Evolutionary conservation across 1,140 invertebrate species (phyloP).

Genomic region (Pseudomyrmex gracilis): DNA sequence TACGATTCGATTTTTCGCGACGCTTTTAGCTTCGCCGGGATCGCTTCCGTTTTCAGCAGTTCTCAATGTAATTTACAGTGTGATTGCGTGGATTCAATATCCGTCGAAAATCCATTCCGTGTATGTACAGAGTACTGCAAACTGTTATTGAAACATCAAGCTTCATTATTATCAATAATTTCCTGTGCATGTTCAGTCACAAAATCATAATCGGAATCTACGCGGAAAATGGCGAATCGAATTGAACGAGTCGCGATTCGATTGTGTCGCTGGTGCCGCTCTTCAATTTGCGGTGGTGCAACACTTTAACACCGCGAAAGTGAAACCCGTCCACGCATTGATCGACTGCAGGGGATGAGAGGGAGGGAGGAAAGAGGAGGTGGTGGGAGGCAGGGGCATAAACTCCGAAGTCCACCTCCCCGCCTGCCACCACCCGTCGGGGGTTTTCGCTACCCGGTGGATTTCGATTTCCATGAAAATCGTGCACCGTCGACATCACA

Average conservation of each 20-base stretch:
- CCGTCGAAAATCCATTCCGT: too few species aligned
- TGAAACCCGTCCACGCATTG: slow-evolving; percentile 86
- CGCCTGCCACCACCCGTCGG: slow-evolving; percentile 57
- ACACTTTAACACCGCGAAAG: slow-evolving; percentile 85
- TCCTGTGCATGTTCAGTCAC: neutral
- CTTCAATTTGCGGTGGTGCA: slow-evolving; percentile 77
- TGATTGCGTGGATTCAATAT: too few species aligned
- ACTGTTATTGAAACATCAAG: too few species aligned
- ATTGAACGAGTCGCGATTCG: slow-evolving; percentile 4
- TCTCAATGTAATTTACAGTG: too few species aligned
- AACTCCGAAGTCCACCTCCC: slow-evolving; percentile 77
- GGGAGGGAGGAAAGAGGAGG: slow-evolving; percentile 64
- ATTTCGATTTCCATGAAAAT: slow-evolving; percentile 76
- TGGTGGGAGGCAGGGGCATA: slow-evolving; percentile 72
- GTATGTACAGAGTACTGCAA: too few species aligned
- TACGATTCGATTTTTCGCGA: neutral
- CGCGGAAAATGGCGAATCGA: slow-evolving; percentile 1
- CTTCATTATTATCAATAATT: neutral
- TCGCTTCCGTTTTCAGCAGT: too few species aligned
- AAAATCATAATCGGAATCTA: slow-evolving; percentile 14
- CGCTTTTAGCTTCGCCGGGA: neutral
- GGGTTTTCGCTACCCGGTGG: slow-evolving; percentile 72
- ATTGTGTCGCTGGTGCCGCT: slow-evolving; percentile 22
- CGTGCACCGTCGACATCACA: slow-evolving; percentile 50
- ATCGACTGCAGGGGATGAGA: slow-evolving; percentile 83